Conservation (phyloP, 92 coral and sea anemone genomes). For the Epizoanthus scotinus region DNA sequence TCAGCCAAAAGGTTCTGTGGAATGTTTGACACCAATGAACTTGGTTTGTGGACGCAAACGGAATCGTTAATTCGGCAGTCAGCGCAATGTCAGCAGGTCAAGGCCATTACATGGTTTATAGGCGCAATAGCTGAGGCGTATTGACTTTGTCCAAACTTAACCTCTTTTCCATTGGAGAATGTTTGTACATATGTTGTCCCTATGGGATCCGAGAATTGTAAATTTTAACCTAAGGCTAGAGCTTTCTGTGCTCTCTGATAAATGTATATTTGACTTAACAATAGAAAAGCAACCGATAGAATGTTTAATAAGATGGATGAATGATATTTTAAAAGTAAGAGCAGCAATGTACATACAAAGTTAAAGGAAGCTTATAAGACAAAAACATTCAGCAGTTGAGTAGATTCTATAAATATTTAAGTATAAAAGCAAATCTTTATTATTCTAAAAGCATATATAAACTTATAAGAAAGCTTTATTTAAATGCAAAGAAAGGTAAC, state of each 20-base stretch:
- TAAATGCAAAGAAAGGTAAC: neutral
- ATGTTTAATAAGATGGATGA: slow-evolving; percentile 1
- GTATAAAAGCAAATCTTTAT: neutral
- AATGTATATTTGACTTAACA: neutral
- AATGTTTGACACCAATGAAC: neutral
- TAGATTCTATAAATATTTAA: neutral
- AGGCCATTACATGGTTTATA: neutral
- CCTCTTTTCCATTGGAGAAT: slow-evolving; percentile 23
- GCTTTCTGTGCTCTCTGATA: slow-evolving; percentile 35
- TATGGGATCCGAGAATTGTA: slow-evolving; percentile 21
- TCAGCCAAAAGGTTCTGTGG: slow-evolving; percentile 24
- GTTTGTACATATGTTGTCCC: slow-evolving; percentile 18
- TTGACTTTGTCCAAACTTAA: neutral
- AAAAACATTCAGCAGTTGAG: neutral
- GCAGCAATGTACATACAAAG: neutral
- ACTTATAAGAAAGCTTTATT: neutral
- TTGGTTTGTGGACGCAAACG: neutral
- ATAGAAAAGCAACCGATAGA: neutral
- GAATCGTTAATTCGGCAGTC: no score
- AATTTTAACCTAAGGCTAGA: neutral
- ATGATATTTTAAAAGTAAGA: neutral
- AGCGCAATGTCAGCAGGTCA: slow-evolving; percentile 4
- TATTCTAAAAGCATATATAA: neutral
- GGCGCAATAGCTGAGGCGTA: neutral
- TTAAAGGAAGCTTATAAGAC: no score